phyloP scores from a whole-genome alignment of 2,888 invertebrate species.

The Petrolisthes manimaculis region DNA sequence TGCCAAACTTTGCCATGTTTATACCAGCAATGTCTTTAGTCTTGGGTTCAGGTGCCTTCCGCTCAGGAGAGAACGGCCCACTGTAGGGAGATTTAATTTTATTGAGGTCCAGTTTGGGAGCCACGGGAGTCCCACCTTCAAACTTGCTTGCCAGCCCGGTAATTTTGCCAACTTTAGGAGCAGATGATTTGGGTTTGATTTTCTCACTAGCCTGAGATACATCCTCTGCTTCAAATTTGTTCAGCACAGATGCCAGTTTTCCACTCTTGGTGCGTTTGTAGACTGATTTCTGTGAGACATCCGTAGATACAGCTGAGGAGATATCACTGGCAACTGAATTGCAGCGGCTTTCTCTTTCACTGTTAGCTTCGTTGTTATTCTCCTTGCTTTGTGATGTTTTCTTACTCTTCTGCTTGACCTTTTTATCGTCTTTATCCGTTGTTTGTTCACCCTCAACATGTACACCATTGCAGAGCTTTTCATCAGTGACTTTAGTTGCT shows the following conservation, averaged over 20 bases:
- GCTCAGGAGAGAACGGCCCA: conserved; percentile 23
- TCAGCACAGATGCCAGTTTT: conserved; percentile 44
- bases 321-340: conserved; percentile 49
- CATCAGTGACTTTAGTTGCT: neutral
- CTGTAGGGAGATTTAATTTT: conserved; percentile 41
- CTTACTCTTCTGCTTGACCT: neutral
- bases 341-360: conserved; percentile 48
- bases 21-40: conserved; percentile 55
- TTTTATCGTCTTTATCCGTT: neutral
- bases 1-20: conserved; percentile 57
- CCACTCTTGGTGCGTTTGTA: conserved; percentile 32
- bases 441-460: neutral
- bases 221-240: conserved; percentile 48
- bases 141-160: conserved; percentile 39
- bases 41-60: conserved; percentile 26
- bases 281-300: conserved; percentile 41
- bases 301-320: conserved; percentile 31
- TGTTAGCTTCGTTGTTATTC: neutral
- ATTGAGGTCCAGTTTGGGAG: conserved; percentile 16
- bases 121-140: conserved; percentile 29
- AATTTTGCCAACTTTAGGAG: conserved; percentile 37
- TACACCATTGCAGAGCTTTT: neutral
- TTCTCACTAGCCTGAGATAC: conserved; percentile 39
- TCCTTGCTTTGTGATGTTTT: conserved; percentile 2
- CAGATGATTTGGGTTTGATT: conserved; percentile 18